phyloP scores from a whole-genome alignment of 2,797 vertebrate species.

The Macroramphosus scolopax region DNA sequence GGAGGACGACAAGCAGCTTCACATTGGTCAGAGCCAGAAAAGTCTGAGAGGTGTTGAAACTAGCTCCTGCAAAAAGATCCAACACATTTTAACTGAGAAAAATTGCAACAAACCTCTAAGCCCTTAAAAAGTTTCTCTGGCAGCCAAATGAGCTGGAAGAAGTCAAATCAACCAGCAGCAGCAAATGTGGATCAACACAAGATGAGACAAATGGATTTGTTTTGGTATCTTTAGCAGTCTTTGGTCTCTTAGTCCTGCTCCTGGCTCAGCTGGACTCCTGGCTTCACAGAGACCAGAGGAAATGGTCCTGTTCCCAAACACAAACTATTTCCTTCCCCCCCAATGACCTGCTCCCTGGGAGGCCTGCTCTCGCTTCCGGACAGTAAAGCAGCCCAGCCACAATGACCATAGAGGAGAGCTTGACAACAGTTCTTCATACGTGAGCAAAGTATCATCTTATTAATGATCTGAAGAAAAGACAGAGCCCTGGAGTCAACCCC shows the following conservation, averaged over 20 bases:
- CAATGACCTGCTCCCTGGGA: constrained; percentile 63
- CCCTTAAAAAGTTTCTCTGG: too few species aligned
- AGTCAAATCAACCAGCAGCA: not conserved
- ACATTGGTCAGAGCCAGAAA: constrained; percentile 17
- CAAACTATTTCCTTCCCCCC: constrained; percentile 76
- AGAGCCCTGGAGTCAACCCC: too few species aligned
- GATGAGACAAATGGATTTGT: not conserved
- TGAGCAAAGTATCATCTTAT: not conserved
- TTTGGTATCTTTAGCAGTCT: not conserved
- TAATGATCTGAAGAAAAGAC: too few species aligned
- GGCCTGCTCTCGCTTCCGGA: constrained; percentile 62
- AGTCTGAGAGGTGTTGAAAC: too few species aligned
- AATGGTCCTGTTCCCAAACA: constrained; percentile 74
- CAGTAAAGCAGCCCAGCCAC: constrained; percentile 41
- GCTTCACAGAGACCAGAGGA: constrained; percentile 72
- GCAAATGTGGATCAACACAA: not conserved
- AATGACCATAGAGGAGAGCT: constrained; percentile 17
- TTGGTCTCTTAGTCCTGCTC: constrained; percentile 27
- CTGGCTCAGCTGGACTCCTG: constrained; percentile 58
- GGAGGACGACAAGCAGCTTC: constrained; percentile 13
- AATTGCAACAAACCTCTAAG: too few species aligned
- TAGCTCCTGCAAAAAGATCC: too few species aligned
- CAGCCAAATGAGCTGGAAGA: not conserved
- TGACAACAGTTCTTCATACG: constrained; percentile 18
- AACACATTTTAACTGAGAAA: too few species aligned